Evolutionary conservation across 2,113 vertebrate genomes (phyloP), one percentile per base, ranked within the genome.

Genomic region (Hippocampus zosterae): DNA sequence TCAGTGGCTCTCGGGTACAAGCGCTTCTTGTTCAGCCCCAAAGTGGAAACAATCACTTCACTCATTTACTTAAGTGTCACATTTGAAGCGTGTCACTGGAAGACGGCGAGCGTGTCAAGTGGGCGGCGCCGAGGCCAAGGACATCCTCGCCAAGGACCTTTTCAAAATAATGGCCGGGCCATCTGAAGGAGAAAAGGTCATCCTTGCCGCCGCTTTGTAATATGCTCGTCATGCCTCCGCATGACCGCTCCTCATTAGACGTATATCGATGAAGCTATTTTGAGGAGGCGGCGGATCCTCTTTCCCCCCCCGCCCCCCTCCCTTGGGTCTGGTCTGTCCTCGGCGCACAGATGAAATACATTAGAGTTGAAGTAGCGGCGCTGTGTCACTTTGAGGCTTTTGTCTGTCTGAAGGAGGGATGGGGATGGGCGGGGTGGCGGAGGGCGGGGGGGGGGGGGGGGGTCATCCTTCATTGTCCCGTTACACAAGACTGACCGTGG

Each of bases 121-220:
- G 61, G 15, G 18, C 9, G 60, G 63, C 27, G 29, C n/a, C 25
- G 19, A 52, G 60, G 63, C 71, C 25, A 70, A n/a, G n/a, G n/a
- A n/a, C n/a, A n/a, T n/a, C n/a, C n/a, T n/a, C n/a, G n/a, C n/a
- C n/a, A n/a, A n/a, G n/a, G n/a, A n/a, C n/a, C n/a, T n/a, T n/a
- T n/a, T n/a, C n/a, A n/a, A n/a, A n/a, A 29, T 59, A 62, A 74
- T 6, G 40, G 9, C 63, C 48, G 79, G 59, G 78, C 65, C 72
- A 76, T n/a, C 21, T 75, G 63, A 77, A 71, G 50, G 71, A 74
- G 33, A 75, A 75, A 37, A 79, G 56, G 66, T 75, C 66, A 71
- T 69, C 79, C 69, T 67, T 56, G 64, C 9, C 23, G 61, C 44
- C 33, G 42, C 41, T 27, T 23, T 52, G 21, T 37, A 53, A 75